phyloP scores from a whole-genome alignment of 2,888 invertebrate species.

The Salticus scenicus region DNA sequence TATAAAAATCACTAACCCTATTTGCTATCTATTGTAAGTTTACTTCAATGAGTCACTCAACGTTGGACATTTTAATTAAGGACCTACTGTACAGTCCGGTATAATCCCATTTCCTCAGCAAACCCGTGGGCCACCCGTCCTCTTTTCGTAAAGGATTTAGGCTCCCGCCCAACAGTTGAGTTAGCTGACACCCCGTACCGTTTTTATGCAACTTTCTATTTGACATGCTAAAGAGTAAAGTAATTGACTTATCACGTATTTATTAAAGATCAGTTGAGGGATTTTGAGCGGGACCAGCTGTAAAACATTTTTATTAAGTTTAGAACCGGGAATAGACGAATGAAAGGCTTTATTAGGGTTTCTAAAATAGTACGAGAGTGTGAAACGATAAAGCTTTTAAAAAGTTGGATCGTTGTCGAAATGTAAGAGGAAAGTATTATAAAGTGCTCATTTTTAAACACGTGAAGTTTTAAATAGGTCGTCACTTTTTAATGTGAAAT shows the following conservation, averaged over 20 bases:
- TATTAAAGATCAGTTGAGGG: constrained; percentile 2
- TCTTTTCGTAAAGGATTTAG: constrained; percentile 1
- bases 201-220: background rate
- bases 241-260: constrained; percentile 9
- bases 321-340: background rate
- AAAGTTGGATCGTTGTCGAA: too few relatives aligned
- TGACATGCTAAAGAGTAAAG: constrained; percentile 21
- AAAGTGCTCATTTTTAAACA: too few relatives aligned
- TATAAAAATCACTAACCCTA: background rate
- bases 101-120: constrained; percentile 33
- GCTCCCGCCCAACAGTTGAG: background rate
- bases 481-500: too few relatives aligned
- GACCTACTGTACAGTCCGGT: background rate
- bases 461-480: too few relatives aligned
- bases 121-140: background rate
- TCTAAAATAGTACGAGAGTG: too few relatives aligned
- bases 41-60: constrained; percentile 26
- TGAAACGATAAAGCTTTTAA: too few relatives aligned
- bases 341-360: background rate
- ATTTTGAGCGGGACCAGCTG: background rate
- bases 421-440: too few relatives aligned
- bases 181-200: background rate
- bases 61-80: constrained; percentile 46
- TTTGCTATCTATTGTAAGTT: background rate
- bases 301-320: background rate